Percentiles rank a stretch among this genome's conserved stretches.
phyloP scores from a whole-genome alignment of 2,113 vertebrate species.

The Anser cygnoides region DNA sequence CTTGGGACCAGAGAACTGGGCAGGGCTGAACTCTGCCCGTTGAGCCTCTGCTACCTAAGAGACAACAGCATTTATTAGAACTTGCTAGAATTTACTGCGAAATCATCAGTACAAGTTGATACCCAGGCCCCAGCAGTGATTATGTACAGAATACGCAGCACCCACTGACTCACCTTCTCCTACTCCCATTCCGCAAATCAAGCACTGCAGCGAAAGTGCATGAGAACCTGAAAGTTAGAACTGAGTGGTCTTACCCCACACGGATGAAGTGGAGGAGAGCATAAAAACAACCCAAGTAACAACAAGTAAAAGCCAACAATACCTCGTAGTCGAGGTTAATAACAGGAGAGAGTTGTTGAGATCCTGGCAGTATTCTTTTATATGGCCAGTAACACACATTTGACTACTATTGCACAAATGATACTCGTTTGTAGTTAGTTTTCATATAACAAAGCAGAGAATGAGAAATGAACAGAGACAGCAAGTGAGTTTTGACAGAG shows the following conservation, averaged over 20 bases:
- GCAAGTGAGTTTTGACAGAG: neutral
- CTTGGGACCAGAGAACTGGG: constrained; percentile 96
- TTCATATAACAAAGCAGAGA: neutral
- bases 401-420: neutral
- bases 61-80: constrained; percentile 38
- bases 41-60: constrained; percentile 94
- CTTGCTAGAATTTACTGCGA: neutral
- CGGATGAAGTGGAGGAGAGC: neutral
- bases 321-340: neutral
- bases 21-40: constrained; percentile 98
- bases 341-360: neutral
- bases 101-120: neutral
- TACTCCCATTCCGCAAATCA: constrained; percentile 26
- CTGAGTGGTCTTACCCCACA: neutral
- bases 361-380: neutral
- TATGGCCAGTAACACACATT: neutral
- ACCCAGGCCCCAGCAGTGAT: neutral
- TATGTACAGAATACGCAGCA: neutral
- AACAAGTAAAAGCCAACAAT: neutral
- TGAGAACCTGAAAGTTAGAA: constrained; percentile 1
- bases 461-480: constrained; percentile 24
- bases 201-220: neutral
- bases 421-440: neutral
- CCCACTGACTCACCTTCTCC: constrained; percentile 30
- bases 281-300: neutral